These are phyloP conservation scores for Cromileptes altivelis DNA, from an alignment of 2,113 vertebrate genomes.

Conservation along the genomic window DNA sequence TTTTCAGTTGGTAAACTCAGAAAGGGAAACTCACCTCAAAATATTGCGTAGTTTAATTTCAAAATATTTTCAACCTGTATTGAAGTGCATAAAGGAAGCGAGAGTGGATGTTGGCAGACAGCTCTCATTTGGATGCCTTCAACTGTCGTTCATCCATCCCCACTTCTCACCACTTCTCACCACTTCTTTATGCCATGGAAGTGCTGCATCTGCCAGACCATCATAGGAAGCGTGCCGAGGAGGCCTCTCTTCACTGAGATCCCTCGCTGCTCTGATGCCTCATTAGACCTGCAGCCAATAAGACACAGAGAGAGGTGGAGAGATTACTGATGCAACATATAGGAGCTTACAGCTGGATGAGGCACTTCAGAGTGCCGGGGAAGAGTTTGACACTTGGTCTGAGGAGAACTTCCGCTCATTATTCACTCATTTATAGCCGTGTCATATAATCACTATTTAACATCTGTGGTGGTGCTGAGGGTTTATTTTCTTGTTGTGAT, in stretches of 20 bases:
- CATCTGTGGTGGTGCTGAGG: neutral
- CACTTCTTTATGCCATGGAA: constrained; percentile 66
- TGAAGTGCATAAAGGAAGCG: constrained; percentile 7
- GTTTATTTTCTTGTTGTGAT: neutral
- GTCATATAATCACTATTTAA: constrained; percentile 1
- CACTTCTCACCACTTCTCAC: constrained; percentile 1
- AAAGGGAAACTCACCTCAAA: neutral
- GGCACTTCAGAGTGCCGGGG: constrained; percentile 26
- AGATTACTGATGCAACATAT: constrained; percentile 78
- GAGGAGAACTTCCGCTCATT: neutral
- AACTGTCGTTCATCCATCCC: constrained; percentile 54
- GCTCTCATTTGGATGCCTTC: constrained; percentile 59
- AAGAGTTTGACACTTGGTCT: constrained; percentile 39
- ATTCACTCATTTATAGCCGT: constrained; percentile 24
- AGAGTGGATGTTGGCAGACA: constrained; percentile 30
- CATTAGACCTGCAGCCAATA: constrained; percentile 73
- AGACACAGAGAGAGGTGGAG: constrained; percentile 73
- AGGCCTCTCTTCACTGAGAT: constrained; percentile 63
- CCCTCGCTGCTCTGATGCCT: constrained; percentile 78
- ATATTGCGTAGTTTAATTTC: neutral
- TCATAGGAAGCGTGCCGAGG: constrained; percentile 61
- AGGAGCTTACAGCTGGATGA: constrained; percentile 57
- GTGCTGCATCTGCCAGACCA: constrained; percentile 63
- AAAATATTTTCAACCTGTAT: constrained; percentile 1
- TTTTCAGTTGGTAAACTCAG: neutral